Base-by-base conservation (phyloP, 1,140 invertebrate genomes). In the Drosophila arawakana region DNA sequence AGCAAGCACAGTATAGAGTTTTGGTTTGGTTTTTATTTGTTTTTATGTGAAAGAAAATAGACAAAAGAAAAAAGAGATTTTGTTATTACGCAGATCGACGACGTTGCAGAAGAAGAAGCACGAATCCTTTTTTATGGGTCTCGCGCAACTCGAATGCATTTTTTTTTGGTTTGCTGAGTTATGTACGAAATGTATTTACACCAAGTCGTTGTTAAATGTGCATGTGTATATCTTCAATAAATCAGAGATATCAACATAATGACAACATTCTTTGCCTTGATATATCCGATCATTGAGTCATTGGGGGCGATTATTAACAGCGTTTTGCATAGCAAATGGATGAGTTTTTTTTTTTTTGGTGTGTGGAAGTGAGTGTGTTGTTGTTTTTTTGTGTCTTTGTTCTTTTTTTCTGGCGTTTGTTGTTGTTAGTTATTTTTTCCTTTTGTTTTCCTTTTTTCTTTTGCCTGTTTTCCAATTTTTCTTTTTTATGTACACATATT, bases 51-150 rank as follows among this genome's bases (percentile, higher is more conserved):
- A 85, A 85, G 83, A 86, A 86, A 86, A 72, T 89, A 88, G 83
- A 88, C 73, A 88, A 88, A 89, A 88, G 83, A 89, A 88, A 86
- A 86, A 88, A 88, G 25, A 47, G 73, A 78, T 71, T 84, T 88
- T 44, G 83, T 88, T 88, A 88, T 89, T 88, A 89, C 84, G 83
- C 84, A 84, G 84, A 70, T 84, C 84, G 84, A 89, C 73, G 83
- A 79, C 79, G 73, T 75, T 50, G 18, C 25, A 30, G 25, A 30
- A 41, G 50, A 10, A 21, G 65, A 30, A 78, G 58, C 73, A 39
- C 81, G 73, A 30, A 76, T 75, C 81, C 80, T 75, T n/a, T 11
- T 55, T 79, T 59, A 25, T n/a, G 13, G 61, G 63, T 41, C 21
- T 61, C 76, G 76, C 63, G 67, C 60, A 66, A 67, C 75, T 35